Base-by-base conservation (phyloP, 1,140 invertebrate genomes). In the Polyergus mexicanus region DNA sequence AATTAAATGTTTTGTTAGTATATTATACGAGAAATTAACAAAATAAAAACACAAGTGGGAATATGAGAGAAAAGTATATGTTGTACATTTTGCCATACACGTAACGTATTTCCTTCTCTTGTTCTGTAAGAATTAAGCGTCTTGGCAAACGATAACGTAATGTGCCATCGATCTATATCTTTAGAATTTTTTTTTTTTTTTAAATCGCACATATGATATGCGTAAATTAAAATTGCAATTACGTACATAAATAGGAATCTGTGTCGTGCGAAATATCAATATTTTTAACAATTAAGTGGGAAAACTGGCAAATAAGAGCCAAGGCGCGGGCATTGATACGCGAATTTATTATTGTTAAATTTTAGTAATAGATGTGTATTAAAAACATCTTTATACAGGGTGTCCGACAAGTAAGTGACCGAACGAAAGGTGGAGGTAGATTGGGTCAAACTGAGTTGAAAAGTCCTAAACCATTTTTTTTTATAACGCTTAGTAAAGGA, bases 1-100 rank as follows among this genome's bases (percentile, higher is more conserved):
- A 94, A 93, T 93, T 93, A 92, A 92, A 94, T 93, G 92, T 93
- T 94, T 93, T 93, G 92, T 94, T 94, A 93, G 92, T 93, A 94
- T 94, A 94, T 94, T 93, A 94, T 92, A 92, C 91, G 91, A 93
- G 87, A 92, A 90, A 92, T 92, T 92, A 92, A 93, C 92, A 92
- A 90, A 93, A 94, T 93, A 93, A 93, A 91, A 92, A 92, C 89
- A 92, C 86, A 89, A 91, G 85, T 92, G 89, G 84, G 93, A 91
- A 84, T 83, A 89, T 86, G 74, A 86, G 22, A 69, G 78, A 83
- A 58, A 60, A 38, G 65, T 78, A 58, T 80, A 69, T 74, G 38
- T 81, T 77, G 51, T 83, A 16, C 54, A 83, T 83, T 62, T 22
- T 60, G 25, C 2, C 38, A 22, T 25, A 16, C 47, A 19, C 6